Conservation (phyloP, 2,797 vertebrate genomes). For the Gymnothorax javanicus region DNA sequence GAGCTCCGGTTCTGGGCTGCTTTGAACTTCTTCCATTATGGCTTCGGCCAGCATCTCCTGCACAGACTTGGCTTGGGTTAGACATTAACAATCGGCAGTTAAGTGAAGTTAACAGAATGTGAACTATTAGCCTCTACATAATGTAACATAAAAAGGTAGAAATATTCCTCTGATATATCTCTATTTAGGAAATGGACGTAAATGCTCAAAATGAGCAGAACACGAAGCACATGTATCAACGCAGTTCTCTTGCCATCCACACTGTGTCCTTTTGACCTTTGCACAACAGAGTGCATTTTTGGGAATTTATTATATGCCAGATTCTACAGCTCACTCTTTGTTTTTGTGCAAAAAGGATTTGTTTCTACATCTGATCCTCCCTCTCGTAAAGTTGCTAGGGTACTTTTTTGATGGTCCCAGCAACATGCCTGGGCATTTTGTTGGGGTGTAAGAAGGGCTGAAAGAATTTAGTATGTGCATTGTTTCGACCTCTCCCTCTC, state of each 20-base stretch:
- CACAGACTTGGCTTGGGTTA: constrained; percentile 75
- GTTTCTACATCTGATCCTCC: no score
- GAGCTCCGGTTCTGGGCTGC: constrained; percentile 69
- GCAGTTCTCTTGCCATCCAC: no score
- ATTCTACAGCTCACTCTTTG: neutral
- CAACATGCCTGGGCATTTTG: no score
- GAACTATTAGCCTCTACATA: neutral
- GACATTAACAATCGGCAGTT: constrained; percentile 45
- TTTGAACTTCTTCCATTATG: constrained; percentile 55
- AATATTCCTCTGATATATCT: neutral
- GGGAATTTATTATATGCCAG: neutral
- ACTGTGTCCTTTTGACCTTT: no score
- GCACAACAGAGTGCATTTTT: no score
- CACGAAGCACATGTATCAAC: constrained; percentile 14
- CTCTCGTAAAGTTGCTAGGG: no score
- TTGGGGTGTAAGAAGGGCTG: no score
- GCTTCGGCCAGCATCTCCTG: constrained; percentile 77
- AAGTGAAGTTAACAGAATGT: constrained; percentile 28
- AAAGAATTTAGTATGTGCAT: no score
- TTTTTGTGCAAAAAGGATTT: no score
- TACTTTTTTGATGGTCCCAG: no score
- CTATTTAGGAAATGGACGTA: neutral
- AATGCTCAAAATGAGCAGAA: neutral
- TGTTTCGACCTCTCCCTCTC: no score
- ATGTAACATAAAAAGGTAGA: neutral